Evolutionary conservation across 1,140 invertebrate species (phyloP), one percentile per base, ranked within the genome.

Genomic region (Sarcophaga peregrina): DNA sequence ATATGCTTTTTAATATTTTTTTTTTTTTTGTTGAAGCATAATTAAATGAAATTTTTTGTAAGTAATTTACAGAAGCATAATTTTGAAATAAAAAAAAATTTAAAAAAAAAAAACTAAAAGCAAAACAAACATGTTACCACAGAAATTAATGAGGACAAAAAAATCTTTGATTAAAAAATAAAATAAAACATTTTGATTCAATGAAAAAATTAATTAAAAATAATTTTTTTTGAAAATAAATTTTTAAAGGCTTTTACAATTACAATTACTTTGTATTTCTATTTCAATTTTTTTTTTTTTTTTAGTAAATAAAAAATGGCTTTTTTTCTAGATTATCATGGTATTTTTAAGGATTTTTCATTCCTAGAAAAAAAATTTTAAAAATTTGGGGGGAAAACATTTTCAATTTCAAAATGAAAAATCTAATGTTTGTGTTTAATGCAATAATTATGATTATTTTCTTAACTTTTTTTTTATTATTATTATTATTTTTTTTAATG

Each of bases 401-500:
- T 25, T 37, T 37, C 25, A 37, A 37, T 37, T 37, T 9, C 20
- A 52, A 78, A 50, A 78, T 78, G 75, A 78, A 78, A 78, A 85
- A 83, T 85, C 84, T 37, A 83, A 73, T 58, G 83, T 83, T 83
- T 81, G 83, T 37, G 47, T 88, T 37, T 88, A 88, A 88, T 88
- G 87, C 87, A 88, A 88, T 85, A 89, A 45, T 76, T 73, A 37
- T 52, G 17, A 17, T 88, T 86, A 87, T 86, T 83, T 80, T 84
- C 85, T 88, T 85, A 85, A 50, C 82, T 86, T 37, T 37, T 37
- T 37, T 83, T 46, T 48, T 82, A 46, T 52, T 25, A n/a, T 54
- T 37, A 37, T 80, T 58, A 45, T 52, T 78, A 15, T 68, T 81
- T 0, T 58, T 80, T 37, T 81, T 68, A 58, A 58, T 68, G 10